These are phyloP conservation scores for Kradibia gibbosae DNA, from an alignment of 1,140 invertebrate genomes.

Conservation along the genomic window DNA sequence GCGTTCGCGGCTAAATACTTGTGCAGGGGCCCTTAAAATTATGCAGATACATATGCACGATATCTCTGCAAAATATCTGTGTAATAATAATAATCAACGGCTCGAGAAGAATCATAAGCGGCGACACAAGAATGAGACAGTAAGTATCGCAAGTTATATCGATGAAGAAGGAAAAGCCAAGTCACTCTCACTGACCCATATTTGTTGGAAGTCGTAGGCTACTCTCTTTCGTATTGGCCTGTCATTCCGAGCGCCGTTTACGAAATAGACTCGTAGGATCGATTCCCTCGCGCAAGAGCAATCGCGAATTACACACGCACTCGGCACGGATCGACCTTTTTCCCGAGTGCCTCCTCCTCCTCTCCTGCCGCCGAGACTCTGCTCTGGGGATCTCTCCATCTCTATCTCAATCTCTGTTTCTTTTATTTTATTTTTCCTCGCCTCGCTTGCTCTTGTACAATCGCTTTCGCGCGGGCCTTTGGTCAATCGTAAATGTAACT, in stretches of 20 bases:
- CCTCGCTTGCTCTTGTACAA: no score
- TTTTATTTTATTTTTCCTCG: background rate
- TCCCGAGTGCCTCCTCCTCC: background rate
- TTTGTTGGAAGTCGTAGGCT: background rate
- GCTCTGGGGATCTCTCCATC: no score
- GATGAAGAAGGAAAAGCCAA: background rate
- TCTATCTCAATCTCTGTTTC: background rate
- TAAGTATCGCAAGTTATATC: background rate
- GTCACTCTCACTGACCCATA: conserved; percentile 29
- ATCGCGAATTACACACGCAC: background rate
- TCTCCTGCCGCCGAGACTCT: background rate
- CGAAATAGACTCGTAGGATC: background rate
- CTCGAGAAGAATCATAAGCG: background rate
- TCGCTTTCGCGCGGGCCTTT: background rate
- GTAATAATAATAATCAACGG: no score
- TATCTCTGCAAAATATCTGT: no score
- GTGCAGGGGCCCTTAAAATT: no score
- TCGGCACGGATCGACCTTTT: background rate
- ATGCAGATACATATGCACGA: no score
- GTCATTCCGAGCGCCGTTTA: background rate
- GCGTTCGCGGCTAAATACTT: no score
- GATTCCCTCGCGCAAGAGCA: background rate
- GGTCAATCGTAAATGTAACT: background rate
- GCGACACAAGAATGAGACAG: background rate
- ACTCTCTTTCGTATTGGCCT: background rate